Conservation (phyloP, 35 echinoderm and acorn worm genomes). For the Apostichopus japonicus region DNA sequence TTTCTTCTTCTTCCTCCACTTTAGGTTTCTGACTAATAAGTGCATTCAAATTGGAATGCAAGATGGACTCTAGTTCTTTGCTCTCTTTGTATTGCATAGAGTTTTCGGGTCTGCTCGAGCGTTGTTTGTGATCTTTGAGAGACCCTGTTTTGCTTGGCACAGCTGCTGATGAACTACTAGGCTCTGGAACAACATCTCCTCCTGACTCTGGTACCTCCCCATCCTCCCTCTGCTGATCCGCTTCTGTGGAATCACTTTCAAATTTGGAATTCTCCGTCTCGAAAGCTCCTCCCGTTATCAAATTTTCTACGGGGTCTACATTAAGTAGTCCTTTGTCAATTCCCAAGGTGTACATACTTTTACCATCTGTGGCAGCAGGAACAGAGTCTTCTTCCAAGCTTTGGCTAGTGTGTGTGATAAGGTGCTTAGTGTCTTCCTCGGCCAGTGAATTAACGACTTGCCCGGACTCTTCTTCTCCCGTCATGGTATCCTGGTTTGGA, state of each 20-base stretch:
- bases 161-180: background rate
- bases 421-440: slow-evolving; percentile 32
- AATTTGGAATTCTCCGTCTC: slow-evolving; percentile 3
- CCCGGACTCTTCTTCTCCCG: background rate
- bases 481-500: slow-evolving; percentile 19
- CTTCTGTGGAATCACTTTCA: slow-evolving; percentile 84
- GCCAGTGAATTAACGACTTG: background rate
- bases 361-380: background rate
- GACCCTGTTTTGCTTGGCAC: slow-evolving; percentile 57
- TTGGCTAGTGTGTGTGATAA: background rate
- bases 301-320: background rate
- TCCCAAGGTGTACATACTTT: background rate
- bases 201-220: background rate
- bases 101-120: slow-evolving; percentile 35
- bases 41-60: slow-evolving; percentile 64
- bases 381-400: background rate
- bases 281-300: background rate
- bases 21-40: slow-evolving; percentile 38
- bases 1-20: slow-evolving; percentile 16
- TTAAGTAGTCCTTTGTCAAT: background rate
- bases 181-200: background rate
- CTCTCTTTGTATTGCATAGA: slow-evolving; percentile 61
- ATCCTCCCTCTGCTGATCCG: slow-evolving; percentile 74
- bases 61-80: slow-evolving; percentile 64
- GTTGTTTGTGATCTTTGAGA: background rate